Percentiles rank a stretch among this genome's conserved stretches.
These are phyloP conservation scores for Blastobasis lacticolella DNA, from an alignment of 2,888 invertebrate species.

Conservation along the genomic window DNA sequence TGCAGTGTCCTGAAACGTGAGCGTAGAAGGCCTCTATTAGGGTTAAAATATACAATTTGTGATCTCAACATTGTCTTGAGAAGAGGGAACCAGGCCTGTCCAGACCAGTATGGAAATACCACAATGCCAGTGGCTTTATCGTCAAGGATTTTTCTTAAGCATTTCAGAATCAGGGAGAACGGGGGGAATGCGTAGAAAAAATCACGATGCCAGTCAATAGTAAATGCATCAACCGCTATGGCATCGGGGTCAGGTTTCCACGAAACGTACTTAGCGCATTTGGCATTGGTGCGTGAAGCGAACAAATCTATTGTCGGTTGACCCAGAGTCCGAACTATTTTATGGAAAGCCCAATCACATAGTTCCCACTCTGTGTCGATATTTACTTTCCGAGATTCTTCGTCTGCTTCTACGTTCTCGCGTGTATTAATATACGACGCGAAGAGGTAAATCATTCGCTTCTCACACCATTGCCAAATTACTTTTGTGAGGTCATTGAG, in stretches of 20 bases:
- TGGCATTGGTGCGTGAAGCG: slow-evolving; percentile 10
- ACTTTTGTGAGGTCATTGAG: slow-evolving; percentile 10
- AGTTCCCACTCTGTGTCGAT: slow-evolving; percentile 14
- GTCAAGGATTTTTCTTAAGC: slow-evolving; percentile 5
- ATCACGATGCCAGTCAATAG: slow-evolving; percentile 8
- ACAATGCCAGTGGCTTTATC: slow-evolving; percentile 8
- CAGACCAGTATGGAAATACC: slow-evolving; percentile 12
- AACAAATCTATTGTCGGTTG: slow-evolving; percentile 13
- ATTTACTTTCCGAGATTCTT: slow-evolving; percentile 9
- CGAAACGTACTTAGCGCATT: slow-evolving; percentile 13
- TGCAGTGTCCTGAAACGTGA: neutral
- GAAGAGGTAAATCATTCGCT: slow-evolving; percentile 11
- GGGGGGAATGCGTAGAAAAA: slow-evolving; percentile 17
- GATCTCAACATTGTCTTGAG: neutral
- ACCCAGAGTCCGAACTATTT: slow-evolving; percentile 5
- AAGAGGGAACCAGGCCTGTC: slow-evolving; percentile 13
- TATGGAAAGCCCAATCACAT: neutral
- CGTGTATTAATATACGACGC: slow-evolving; percentile 15
- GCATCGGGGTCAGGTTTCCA: slow-evolving; percentile 14
- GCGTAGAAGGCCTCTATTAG: neutral
- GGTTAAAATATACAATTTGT: neutral
- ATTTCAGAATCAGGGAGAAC: slow-evolving; percentile 10
- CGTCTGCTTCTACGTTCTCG: slow-evolving; percentile 16
- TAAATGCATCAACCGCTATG: slow-evolving; percentile 11
- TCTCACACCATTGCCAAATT: slow-evolving; percentile 20